Base-by-base conservation (phyloP, 2,113 vertebrate genomes). In the Sander vitreus region DNA sequence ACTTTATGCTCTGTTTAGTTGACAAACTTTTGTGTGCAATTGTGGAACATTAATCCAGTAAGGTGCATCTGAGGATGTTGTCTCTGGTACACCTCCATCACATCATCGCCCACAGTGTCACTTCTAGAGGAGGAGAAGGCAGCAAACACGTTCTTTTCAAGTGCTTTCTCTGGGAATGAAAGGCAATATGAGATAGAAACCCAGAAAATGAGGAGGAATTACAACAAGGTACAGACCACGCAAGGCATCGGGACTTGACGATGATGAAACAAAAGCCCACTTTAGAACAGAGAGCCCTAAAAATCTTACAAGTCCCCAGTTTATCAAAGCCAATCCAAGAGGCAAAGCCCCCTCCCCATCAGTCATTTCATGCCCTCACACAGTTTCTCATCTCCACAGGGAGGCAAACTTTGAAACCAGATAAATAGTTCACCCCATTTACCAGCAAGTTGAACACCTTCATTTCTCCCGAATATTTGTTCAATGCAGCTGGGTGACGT, bases 241-340 rank as follows among this genome's bases (percentile, higher is more conserved):
- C 83, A 45, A 78, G 79, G 76, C 87, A 55, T 50, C 54, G 75
- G 76, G 76, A 87, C 86, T 50, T 45, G 81, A 73, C 89, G 77
- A 88, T 92, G 90, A 95, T 93, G 91, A 94, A 94, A 94, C 73
- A 88, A 87, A 82, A 90, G 90, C 91, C 91, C 86, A 92, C 90
- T 92, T 94, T 92, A 92, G 88, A 94, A 94, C 91, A 91, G 85
- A 92, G 90, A 91, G 80, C 83, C 89, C 86, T 59, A 77, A 87
- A 93, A 90, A 89, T 88, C 89, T 86, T 73, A 88, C 88, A 93
- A 85, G 83, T 89, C 82, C 84, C 84, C 87, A 58, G 70, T 78
- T 91, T 93, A 93, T 93, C 92, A 93, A 93, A 95, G 90, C 78
- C 91, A 83, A 90, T 91, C 86, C 71, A 73, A 43, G 54, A 90